Percentiles rank a stretch among this genome's conserved stretches.
These are phyloP conservation scores for Ambastaia sidthimunki DNA, from an alignment of 2,797 vertebrate species.

Conservation along the genomic window DNA sequence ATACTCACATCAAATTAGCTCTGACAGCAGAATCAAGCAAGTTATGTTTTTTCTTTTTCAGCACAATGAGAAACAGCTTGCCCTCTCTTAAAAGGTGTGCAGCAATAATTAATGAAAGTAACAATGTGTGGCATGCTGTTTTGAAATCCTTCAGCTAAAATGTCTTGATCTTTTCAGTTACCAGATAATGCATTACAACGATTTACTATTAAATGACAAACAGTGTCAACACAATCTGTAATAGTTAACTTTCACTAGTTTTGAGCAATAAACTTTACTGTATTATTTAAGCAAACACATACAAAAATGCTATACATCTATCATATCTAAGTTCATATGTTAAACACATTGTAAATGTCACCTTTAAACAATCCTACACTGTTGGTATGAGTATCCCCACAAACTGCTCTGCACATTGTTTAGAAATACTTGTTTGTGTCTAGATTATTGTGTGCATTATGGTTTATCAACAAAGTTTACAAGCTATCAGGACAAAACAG, in stretches of 20 bases:
- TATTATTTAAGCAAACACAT: background rate
- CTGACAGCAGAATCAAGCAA: slow-evolving; percentile 40
- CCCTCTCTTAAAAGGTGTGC: slow-evolving; percentile 11
- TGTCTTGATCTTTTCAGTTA: slow-evolving; percentile 1
- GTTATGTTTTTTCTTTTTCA: slow-evolving; percentile 14
- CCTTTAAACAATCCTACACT: slow-evolving; percentile 13
- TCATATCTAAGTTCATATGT: background rate
- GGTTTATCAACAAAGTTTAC: no score
- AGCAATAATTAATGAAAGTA: slow-evolving; percentile 13
- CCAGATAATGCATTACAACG: background rate
- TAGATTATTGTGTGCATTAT: no score
- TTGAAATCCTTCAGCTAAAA: slow-evolving; percentile 21
- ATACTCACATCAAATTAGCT: slow-evolving; percentile 50
- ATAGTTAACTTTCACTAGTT: background rate
- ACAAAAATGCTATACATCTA: background rate
- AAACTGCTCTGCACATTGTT: no score
- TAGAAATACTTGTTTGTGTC: no score
- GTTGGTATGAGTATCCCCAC: no score
- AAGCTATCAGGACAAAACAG: no score
- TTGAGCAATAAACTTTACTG: slow-evolving; percentile 7
- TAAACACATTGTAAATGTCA: background rate
- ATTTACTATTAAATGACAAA: slow-evolving; percentile 19
- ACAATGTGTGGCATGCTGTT: slow-evolving; percentile 9
- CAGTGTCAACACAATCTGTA: background rate
- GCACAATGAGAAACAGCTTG: slow-evolving; percentile 20